Evolutionary conservation across 1,140 invertebrate species (phyloP), one percentile per base, ranked within the genome.

Genomic region (roundworm (Caenorhabditis elegans)): DNA sequence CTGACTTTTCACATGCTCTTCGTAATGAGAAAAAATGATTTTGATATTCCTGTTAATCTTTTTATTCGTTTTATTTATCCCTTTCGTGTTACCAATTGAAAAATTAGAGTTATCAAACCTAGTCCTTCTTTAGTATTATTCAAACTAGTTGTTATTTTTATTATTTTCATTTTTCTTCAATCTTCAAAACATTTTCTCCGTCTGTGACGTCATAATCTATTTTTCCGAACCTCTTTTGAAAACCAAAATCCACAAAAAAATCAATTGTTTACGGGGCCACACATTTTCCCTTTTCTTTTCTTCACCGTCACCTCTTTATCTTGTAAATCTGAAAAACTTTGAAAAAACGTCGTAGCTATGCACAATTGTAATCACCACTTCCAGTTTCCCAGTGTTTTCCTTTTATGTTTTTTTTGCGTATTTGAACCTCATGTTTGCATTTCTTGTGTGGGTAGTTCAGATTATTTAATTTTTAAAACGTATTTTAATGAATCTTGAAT

Each of bases 181-280:
- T 34, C 43, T 70, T 39, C 34, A 17, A n/a, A n/a, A n/a, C n/a
- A n/a, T n/a, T n/a, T 17, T n/a, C 34, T 70, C 10, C 60, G 60
- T 70, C 60, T 70, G 34, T 70, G 60, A 70, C 60, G 60, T 70
- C 34, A 39, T 70, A 70, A 70, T 43, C 60, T 70, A 60, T 43
- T 70, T 70, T 43, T 10, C 13, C 19, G n/a, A 70, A 39, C 34
- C 11, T 70, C 26, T 60, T 49, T 0, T 70, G 34, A 70, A 70
- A 70, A 36, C 31, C 34, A 36, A 70, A 70, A 36, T 22, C 34
- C 60, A 70, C 34, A 36, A 70, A 70, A 70, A 70, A 43, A 70
- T 70, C 60, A 70, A 19, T 43, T 70, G n/a, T 43, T 34, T 70
- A 70, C 60, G 60, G 60, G 60, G 34, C 39, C 5, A 43, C 60